Base-by-base conservation (phyloP, 2,113 vertebrate genomes). In the Dipodomys spectabilis region DNA sequence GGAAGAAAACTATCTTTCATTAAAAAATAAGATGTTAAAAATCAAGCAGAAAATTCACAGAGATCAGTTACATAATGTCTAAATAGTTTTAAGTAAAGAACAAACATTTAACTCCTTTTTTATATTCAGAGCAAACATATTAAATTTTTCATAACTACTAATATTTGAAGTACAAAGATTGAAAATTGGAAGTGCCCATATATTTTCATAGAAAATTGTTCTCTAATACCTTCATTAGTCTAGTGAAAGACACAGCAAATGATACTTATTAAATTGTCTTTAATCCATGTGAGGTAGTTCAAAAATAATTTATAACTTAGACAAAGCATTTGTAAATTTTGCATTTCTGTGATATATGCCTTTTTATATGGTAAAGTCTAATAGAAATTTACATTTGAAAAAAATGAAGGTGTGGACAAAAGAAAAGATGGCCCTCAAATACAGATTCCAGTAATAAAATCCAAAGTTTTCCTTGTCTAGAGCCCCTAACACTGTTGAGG, bases 131-230 rank as follows among this genome's bases (percentile, higher is more conserved):
- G 75, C 25, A 94, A 86, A 91, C 35, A 45, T 39, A 39, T 35
- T 94, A 88, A 88, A 86, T 53, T 18, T 2, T 53, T 92, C 3
- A 0, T 0, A 86, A 27, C 57, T 86, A 49, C 64, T 96, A 75
- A 83, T 93, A 32, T 95, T 95, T 91, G 83, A 95, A 94, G 72
- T 97, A 39, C 35, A 45, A 67, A 77, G 62, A 88, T 75, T 95
- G 68, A 97, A 98, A 91, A 86, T 86, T 97, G 88, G 95, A 98
- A 95, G 79, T 95, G 65, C 65, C 96, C 84, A 93, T 96, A 77
- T 0, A 27, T 88, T 96, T 93, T 86, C 11, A 71, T 94, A 80
- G 86, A 95, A 97, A 96, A 85, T 82, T 95, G 83, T 95, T 92
- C 69, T 96, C 85, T 78, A 94, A 92, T 96, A 83, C 94, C 83